Base-by-base conservation (phyloP, 2,797 vertebrate genomes). In the Benthosema pterotum region DNA sequence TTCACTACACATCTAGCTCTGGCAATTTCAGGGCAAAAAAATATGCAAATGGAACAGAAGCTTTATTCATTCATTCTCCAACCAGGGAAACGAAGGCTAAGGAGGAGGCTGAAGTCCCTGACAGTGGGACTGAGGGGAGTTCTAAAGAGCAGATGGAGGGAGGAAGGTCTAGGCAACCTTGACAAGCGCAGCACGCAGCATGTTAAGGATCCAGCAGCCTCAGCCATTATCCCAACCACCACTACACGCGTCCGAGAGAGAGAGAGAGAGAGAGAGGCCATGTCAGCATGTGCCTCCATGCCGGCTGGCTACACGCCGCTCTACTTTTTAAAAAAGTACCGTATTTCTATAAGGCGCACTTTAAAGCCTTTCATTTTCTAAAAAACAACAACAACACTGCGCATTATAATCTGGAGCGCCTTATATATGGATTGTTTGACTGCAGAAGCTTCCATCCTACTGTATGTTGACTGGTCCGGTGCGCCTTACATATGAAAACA, bases 91-190 rank as follows among this genome's bases (percentile, higher is more conserved):
- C n/a, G n/a, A 67, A 58, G 48, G 46, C 63, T 16, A 52, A 22
- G 17, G 19, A 22, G 17, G 19, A 18, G 7, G 38, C 19, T 63
- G 19, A 52, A 19, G 42, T 69, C 50, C 28, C 42, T 28, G 50
- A 65, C 56, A 46, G 52, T 6, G 14, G 5, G 13, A 50, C 19
- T 17, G 15, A 11, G 32, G 32, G 32, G 32, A 38, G 6, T 69
- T 13, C 55, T 60, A 25, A 63, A 22, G 11, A 64, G 51, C 74
- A 79, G 62, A 71, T 73, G 63, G 69, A 52, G 22, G 63, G 69
- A 52, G 22, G 38, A 69, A 73, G 61, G 51, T 69, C 53, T 54
- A 0, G 0, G 15, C 72, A 77, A 77, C 77, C 78, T 79, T 70
- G 72, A 74, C 54, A 52, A 59, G 46, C 58, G 56, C 65, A 17